These are phyloP conservation scores for Teinopalpus imperialis DNA, from an alignment of 2,888 invertebrate species.

Conservation along the genomic window DNA sequence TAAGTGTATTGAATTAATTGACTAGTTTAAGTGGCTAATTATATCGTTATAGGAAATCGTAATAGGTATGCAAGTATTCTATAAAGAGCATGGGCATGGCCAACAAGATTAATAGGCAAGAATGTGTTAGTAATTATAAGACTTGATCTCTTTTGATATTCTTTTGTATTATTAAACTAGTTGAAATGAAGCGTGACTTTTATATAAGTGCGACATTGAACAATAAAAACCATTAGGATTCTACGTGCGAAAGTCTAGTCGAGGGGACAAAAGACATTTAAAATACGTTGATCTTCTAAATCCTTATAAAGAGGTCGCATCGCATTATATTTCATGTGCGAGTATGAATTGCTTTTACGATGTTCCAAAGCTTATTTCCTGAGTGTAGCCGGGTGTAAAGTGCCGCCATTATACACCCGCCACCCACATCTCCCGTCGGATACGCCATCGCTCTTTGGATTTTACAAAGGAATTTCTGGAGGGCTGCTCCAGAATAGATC, in stretches of 20 bases:
- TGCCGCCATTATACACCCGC: slow-evolving; percentile 70
- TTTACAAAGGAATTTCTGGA: slow-evolving; percentile 70
- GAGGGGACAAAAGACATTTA: slow-evolving; percentile 42
- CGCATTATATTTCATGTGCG: slow-evolving; percentile 77
- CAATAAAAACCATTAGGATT: slow-evolving; percentile 22
- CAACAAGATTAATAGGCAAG: slow-evolving; percentile 10
- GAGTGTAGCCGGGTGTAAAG: slow-evolving; percentile 75
- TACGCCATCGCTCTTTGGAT: slow-evolving; percentile 39
- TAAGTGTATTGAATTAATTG: not conserved
- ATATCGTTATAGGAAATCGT: slow-evolving; percentile 14
- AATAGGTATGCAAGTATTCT: slow-evolving; percentile 1
- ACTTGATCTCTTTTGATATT: not conserved
- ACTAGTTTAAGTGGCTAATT: slow-evolving; percentile 8
- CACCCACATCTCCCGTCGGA: slow-evolving; percentile 43
- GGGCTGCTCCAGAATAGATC: slow-evolving; percentile 58
- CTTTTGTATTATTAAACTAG: too few species aligned
- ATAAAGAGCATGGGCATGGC: slow-evolving; percentile 21
- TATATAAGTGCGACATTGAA: too few species aligned
- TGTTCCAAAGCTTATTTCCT: slow-evolving; percentile 82
- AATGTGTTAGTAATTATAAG: not conserved
- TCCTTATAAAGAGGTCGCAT: slow-evolving; percentile 76
- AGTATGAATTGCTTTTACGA: slow-evolving; percentile 78
- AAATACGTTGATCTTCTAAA: slow-evolving; percentile 64
- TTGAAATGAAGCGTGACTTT: too few species aligned
- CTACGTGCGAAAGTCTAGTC: slow-evolving; percentile 27